Evolutionary conservation across 1,140 invertebrate genomes (phyloP).

Genomic region (Lutraria rhynchaena): DNA sequence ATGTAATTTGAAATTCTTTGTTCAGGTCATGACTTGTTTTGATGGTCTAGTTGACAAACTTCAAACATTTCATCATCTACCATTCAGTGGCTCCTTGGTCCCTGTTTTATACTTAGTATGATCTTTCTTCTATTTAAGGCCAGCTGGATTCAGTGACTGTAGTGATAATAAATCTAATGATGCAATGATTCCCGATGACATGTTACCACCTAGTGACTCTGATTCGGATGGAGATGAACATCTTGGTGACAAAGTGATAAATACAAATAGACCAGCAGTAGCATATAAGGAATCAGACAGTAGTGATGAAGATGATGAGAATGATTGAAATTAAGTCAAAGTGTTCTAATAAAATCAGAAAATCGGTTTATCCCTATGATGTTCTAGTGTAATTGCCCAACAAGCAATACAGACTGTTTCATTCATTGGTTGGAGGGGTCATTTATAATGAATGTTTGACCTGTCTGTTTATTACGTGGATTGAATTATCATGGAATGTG

Average conservation of each 20-base stretch:
- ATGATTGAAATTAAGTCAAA: background rate
- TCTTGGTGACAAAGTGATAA: slow-evolving; percentile 62
- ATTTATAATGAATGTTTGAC: too few species aligned
- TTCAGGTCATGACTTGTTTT: too few species aligned
- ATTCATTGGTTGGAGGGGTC: too few species aligned
- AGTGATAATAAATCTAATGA: slow-evolving; percentile 46
- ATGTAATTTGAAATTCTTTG: too few species aligned
- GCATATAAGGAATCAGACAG: slow-evolving; percentile 62
- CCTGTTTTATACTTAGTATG: too few species aligned
- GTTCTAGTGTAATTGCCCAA: background rate
- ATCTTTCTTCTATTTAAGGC: slow-evolving; percentile 69
- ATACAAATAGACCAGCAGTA: slow-evolving; percentile 66
- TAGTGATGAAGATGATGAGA: slow-evolving; percentile 45
- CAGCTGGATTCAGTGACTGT: slow-evolving; percentile 63
- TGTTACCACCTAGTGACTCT: slow-evolving; percentile 75
- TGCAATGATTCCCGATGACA: slow-evolving; percentile 70
- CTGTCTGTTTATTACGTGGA: too few species aligned
- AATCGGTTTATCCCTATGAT: background rate
- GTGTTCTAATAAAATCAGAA: background rate
- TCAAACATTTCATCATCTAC: too few species aligned
- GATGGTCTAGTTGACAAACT: too few species aligned
- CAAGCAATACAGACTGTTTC: too few species aligned
- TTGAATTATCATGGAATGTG: too few species aligned
- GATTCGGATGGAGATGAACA: slow-evolving; percentile 66
- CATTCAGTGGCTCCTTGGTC: too few species aligned